Evolutionary conservation across 2,888 invertebrate genomes (phyloP).

Genomic region (Polyploca ridens): DNA sequence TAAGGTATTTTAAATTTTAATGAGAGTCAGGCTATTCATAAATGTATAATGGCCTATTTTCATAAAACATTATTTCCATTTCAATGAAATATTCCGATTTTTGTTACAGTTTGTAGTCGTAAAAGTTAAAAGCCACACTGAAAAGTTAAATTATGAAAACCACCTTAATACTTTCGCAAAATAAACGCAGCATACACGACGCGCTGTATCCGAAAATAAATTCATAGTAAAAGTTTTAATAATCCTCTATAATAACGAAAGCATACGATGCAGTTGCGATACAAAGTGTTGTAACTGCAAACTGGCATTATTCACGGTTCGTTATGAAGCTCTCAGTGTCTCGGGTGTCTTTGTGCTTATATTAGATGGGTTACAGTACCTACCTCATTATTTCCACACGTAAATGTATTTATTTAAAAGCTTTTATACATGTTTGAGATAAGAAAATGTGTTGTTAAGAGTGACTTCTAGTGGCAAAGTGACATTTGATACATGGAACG

Average conservation of each 20-base stretch:
- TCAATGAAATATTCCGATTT: no score
- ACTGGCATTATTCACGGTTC: constrained; percentile 1
- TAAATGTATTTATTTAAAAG: constrained; percentile 2
- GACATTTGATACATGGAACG: no score
- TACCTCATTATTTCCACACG: not conserved
- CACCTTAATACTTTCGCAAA: not conserved
- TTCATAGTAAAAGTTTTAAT: constrained; percentile 1
- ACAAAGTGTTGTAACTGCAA: constrained; percentile 2
- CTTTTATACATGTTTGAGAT: not conserved
- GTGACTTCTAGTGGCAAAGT: no score
- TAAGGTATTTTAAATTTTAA: no score
- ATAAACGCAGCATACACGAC: not conserved
- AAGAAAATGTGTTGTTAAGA: no score
- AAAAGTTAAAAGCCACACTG: no score
- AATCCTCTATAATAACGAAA: not conserved
- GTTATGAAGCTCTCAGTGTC: not conserved
- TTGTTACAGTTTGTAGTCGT: no score
- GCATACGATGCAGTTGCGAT: not conserved
- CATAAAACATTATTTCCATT: no score
- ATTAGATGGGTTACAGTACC: not conserved
- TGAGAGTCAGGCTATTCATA: no score
- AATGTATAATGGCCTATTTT: no score
- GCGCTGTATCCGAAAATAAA: not conserved
- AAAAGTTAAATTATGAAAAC: not conserved
- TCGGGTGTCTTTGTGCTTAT: not conserved